These are phyloP conservation scores for Sepiola atlantica DNA, from an alignment of 2,888 invertebrate genomes.

Conservation along the genomic window DNA sequence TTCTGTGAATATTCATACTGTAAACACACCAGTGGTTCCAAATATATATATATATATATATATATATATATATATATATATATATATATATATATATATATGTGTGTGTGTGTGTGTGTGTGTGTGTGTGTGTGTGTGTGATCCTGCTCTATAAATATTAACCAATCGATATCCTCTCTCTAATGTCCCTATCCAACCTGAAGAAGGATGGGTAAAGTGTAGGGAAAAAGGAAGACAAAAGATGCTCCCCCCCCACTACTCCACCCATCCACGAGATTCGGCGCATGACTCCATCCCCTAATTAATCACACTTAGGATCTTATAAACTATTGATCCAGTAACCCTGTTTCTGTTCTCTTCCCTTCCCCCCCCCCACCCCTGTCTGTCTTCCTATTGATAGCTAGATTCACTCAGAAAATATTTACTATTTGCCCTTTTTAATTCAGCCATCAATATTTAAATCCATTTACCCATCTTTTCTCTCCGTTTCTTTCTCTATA, in stretches of 20 bases:
- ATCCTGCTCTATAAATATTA: not conserved
- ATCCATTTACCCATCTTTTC: too few species aligned
- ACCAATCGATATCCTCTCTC: not conserved
- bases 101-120: not conserved
- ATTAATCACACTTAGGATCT: not conserved
- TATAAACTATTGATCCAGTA: not conserved
- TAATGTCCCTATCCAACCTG: not conserved
- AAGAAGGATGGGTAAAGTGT: not conserved
- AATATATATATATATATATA: not conserved
- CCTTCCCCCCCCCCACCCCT: too few species aligned
- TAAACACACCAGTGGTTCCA: not conserved
- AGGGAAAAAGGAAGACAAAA: too few species aligned
- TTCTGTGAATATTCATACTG: constrained; percentile 3
- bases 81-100: not conserved
- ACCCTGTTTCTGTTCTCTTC: not conserved
- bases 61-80: not conserved
- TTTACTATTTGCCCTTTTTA: too few species aligned
- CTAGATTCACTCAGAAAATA: too few species aligned
- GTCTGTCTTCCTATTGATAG: too few species aligned
- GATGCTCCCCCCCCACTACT: too few species aligned
- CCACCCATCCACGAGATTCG: too few species aligned
- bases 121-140: not conserved
- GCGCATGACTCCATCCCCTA: not conserved
- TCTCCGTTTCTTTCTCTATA: too few species aligned
- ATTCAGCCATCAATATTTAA: too few species aligned